These are phyloP conservation scores for Andrena flavipes DNA, from an alignment of 2,888 invertebrate genomes.

Conservation along the genomic window DNA sequence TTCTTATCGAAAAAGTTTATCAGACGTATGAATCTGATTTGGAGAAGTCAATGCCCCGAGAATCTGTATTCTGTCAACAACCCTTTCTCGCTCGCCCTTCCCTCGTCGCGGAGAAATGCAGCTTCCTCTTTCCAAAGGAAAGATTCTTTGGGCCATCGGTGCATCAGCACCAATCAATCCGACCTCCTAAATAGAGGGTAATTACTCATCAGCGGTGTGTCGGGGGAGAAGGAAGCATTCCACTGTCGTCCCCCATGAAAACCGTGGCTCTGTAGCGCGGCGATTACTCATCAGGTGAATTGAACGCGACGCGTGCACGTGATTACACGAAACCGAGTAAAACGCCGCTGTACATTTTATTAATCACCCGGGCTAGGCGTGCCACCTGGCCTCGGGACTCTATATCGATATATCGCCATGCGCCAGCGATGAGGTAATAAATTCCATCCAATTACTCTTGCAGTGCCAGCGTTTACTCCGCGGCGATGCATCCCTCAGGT, in stretches of 20 bases:
- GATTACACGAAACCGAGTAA: conserved; percentile 34
- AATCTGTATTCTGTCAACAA: too few species aligned
- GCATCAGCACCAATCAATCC: background rate
- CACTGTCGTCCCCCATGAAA: background rate
- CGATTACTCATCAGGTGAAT: background rate
- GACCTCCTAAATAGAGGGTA: conserved; percentile 1
- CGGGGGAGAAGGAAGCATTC: background rate
- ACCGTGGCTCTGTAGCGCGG: background rate
- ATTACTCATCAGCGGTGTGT: background rate
- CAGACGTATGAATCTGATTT: background rate
- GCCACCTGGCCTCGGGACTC: conserved; percentile 36
- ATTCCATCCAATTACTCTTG: conserved; percentile 60
- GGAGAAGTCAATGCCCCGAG: too few species aligned
- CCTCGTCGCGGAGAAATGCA: too few species aligned
- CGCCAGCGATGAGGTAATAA: conserved; percentile 54
- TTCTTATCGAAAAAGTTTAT: background rate
- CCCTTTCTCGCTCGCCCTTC: too few species aligned
- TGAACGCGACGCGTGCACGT: background rate
- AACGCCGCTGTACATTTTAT: conserved; percentile 47
- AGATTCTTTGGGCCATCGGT: background rate
- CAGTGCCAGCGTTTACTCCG: conserved; percentile 4
- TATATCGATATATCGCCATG: conserved; percentile 46
- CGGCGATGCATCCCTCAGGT: conserved; percentile 26
- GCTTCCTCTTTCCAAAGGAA: background rate
- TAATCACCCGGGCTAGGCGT: conserved; percentile 37